These are phyloP conservation scores for Nibea coibor DNA, from an alignment of 2,113 vertebrate genomes.

Conservation along the genomic window DNA sequence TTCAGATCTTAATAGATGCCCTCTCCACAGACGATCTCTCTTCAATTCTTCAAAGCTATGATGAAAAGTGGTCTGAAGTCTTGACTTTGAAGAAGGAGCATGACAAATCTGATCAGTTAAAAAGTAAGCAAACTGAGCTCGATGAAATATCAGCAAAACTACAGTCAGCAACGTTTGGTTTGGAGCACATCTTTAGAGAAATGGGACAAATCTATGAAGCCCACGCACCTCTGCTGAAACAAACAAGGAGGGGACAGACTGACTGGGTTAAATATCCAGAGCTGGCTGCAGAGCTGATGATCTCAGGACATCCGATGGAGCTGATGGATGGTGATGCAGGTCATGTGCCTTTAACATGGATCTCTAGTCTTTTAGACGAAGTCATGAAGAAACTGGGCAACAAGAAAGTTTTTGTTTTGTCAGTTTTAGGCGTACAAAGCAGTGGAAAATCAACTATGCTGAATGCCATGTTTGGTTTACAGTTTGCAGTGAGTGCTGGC, in stretches of 20 bases:
- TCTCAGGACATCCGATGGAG: conserved; percentile 84
- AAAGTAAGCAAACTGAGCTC: conserved; percentile 49
- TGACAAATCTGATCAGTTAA: conserved; percentile 38
- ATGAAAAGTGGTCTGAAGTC: conserved; percentile 69
- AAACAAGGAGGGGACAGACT: background rate
- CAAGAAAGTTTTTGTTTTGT: conserved; percentile 84
- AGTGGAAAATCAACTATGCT: conserved; percentile 86
- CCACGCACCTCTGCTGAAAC: conserved; percentile 34
- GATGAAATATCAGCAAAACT: conserved; percentile 69
- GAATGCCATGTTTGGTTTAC: conserved; percentile 75
- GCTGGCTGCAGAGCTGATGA: conserved; percentile 83
- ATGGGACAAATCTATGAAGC: conserved; percentile 85
- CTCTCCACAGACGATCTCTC: conserved; percentile 55
- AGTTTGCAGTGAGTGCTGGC: conserved; percentile 84
- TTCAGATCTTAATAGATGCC: conserved; percentile 65
- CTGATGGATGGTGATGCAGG: conserved; percentile 88
- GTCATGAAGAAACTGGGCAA: conserved; percentile 80
- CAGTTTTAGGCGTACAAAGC: conserved; percentile 83
- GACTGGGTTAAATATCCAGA: conserved; percentile 67
- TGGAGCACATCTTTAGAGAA: conserved; percentile 86
- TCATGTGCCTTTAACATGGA: conserved; percentile 84
- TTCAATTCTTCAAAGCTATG: conserved; percentile 63
- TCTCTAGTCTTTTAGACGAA: conserved; percentile 82
- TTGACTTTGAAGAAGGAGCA: conserved; percentile 56
- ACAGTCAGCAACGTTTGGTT: conserved; percentile 71